Evolutionary conservation across 2,888 invertebrate genomes (phyloP).

Genomic region (Crossocerus cetratus): DNA sequence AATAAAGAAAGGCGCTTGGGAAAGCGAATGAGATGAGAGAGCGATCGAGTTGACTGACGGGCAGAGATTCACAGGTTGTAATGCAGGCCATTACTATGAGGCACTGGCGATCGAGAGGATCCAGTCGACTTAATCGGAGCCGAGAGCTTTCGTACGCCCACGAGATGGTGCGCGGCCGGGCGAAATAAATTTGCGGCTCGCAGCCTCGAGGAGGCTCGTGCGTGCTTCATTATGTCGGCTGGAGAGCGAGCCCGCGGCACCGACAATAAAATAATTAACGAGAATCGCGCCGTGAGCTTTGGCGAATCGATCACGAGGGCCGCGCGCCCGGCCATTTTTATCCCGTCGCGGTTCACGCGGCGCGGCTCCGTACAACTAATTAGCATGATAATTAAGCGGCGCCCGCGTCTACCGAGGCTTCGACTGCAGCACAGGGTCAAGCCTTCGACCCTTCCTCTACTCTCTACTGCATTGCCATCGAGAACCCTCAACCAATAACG

Average conservation of each 20-base stretch:
- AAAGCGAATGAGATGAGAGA: no score
- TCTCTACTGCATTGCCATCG: no score
- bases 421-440: no score
- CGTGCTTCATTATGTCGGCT: constrained; percentile 33
- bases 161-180: constrained; percentile 9
- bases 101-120: no score
- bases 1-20: no score
- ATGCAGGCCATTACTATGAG: no score
- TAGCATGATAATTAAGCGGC: constrained; percentile 64
- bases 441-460: no score
- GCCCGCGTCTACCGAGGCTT: constrained; percentile 42
- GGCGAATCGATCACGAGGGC: constrained; percentile 53
- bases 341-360: constrained; percentile 44
- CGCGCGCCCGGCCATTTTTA: constrained; percentile 13
- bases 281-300: constrained; percentile 49
- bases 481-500: no score
- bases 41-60: no score
- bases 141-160: not conserved
- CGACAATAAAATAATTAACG: constrained; percentile 55
- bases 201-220: not conserved
- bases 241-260: constrained; percentile 15
- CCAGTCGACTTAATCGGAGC: constrained; percentile 8
- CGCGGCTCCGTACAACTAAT: constrained; percentile 53
- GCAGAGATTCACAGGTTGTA: no score
- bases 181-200: constrained; percentile 12